A percentile compares a stretch with the other conserved stretches of the same genome.
These are phyloP conservation scores for Nothura maculosa DNA, from an alignment of 2,797 vertebrate genomes.

Conservation along the genomic window DNA sequence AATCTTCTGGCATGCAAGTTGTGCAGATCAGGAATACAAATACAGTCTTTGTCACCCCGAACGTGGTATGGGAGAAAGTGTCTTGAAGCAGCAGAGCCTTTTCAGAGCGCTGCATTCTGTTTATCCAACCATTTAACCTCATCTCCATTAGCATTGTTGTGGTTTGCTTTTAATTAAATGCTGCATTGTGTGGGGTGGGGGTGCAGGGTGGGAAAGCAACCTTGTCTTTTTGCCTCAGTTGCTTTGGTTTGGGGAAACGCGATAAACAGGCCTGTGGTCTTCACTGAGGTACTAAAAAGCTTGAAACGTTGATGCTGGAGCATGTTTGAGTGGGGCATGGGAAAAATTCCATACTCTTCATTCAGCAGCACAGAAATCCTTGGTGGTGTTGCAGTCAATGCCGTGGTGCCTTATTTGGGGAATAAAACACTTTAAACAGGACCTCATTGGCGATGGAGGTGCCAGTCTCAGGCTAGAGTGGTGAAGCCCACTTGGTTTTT, in stretches of 20 bases:
- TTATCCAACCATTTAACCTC: constrained; percentile 67
- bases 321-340: not conserved
- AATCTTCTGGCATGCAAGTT: constrained; percentile 45
- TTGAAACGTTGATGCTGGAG: not conserved
- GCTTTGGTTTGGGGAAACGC: constrained; percentile 12
- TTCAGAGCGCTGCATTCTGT: constrained; percentile 60
- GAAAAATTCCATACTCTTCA: not conserved
- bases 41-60: constrained; percentile 51
- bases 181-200: constrained; percentile 49
- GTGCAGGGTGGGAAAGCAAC: constrained; percentile 50
- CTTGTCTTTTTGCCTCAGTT: constrained; percentile 44
- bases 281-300: not conserved
- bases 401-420: not conserved
- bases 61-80: constrained; percentile 13
- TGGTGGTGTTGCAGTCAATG: not conserved
- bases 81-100: constrained; percentile 38
- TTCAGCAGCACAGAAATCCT: not conserved
- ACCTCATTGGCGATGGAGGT: not conserved
- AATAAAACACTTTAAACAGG: not conserved
- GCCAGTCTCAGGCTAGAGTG: not conserved
- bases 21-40: constrained; percentile 34
- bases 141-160: constrained; percentile 60
- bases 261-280: not conserved
- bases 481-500: constrained; percentile 1
- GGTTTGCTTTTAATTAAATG: constrained; percentile 57